These are phyloP conservation scores for Myxocyprinus asiaticus DNA, from an alignment of 2,113 vertebrate genomes.

Conservation along the genomic window DNA sequence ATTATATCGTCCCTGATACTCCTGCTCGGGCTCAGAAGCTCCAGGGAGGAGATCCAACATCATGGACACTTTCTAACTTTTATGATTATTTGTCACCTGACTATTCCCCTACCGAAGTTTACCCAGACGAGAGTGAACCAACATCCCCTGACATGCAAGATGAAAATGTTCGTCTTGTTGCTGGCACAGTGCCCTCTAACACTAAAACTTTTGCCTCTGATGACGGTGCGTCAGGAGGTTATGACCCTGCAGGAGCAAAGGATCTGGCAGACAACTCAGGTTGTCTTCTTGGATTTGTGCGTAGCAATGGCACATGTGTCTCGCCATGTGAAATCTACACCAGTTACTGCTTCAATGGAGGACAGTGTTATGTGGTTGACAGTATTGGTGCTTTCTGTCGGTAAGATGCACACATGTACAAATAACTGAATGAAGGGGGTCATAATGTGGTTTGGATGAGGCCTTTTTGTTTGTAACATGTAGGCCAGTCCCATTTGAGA, in stretches of 20 bases:
- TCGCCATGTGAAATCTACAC: slow-evolving; percentile 79
- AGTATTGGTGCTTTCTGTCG: slow-evolving; percentile 83
- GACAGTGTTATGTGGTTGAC: slow-evolving; percentile 86
- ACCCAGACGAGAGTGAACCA: slow-evolving; percentile 80
- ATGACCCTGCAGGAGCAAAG: not conserved
- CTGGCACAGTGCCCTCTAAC: slow-evolving; percentile 59
- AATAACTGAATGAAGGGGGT: too few relatives aligned
- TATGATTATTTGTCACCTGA: slow-evolving; percentile 88
- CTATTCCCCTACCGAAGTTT: slow-evolving; percentile 84
- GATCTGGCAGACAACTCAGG: slow-evolving; percentile 26
- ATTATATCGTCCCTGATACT: slow-evolving; percentile 51
- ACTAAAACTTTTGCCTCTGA: slow-evolving; percentile 32
- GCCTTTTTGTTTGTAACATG: too few relatives aligned
- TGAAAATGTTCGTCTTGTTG: slow-evolving; percentile 67
- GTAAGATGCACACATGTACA: slow-evolving; percentile 64
- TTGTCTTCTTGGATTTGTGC: slow-evolving; percentile 77
- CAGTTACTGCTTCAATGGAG: slow-evolving; percentile 85
- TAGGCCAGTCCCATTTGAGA: too few relatives aligned
- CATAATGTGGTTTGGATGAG: too few relatives aligned
- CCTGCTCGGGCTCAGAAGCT: slow-evolving; percentile 62
- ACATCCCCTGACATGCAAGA: slow-evolving; percentile 74
- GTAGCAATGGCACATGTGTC: slow-evolving; percentile 79
- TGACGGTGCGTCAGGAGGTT: slow-evolving; percentile 22
- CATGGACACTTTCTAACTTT: slow-evolving; percentile 82
- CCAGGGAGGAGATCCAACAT: slow-evolving; percentile 71